Percentiles rank a stretch among this genome's conserved stretches.
phyloP scores from a whole-genome alignment of 2,113 vertebrate genomes.

The Muntiacus muntjak region DNA sequence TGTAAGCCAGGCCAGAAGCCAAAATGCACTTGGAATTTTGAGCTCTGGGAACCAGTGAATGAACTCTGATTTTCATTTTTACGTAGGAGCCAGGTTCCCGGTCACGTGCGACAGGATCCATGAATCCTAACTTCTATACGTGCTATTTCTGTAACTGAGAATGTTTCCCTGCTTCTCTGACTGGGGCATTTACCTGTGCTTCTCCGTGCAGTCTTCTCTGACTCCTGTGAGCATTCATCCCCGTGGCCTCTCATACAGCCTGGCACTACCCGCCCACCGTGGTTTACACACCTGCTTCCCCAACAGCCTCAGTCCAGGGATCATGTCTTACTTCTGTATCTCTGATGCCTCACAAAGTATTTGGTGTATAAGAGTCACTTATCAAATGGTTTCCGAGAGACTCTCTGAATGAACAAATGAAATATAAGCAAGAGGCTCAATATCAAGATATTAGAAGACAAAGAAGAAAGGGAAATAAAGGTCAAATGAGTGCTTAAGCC shows the following conservation, averaged over 20 bases:
- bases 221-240: neutral
- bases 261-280: accelerated
- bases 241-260: neutral
- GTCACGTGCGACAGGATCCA: neutral
- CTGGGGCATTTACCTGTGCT: neutral
- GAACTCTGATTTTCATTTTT: constrained; percentile 3
- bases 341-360: neutral
- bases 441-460: neutral
- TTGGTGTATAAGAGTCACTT: neutral
- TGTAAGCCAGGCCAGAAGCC: neutral
- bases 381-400: neutral
- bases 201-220: neutral
- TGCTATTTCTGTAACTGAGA: neutral
- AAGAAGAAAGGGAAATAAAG: neutral
- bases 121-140: neutral
- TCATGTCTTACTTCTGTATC: neutral
- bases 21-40: neutral
- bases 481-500: neutral
- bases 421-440: neutral
- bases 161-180: neutral
- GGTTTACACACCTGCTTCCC: neutral
- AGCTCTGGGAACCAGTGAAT: neutral
- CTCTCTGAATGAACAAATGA: constrained; percentile 21
- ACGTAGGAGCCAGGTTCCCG: neutral
- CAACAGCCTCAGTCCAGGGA: neutral